Evolutionary conservation across 2,797 vertebrate species (phyloP).

Genomic region (Lemur catta): DNA sequence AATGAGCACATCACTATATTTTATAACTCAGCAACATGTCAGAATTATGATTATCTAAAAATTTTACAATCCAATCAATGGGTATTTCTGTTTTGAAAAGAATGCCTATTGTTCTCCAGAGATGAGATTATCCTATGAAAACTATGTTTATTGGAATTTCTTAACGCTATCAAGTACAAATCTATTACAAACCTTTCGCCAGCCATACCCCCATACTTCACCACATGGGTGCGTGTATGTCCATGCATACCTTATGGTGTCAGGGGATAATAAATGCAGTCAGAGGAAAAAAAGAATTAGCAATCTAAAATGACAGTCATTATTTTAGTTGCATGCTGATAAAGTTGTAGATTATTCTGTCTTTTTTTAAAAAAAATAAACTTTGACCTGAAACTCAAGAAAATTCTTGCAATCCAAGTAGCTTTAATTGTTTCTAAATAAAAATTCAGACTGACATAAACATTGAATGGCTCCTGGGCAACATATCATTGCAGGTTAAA

Average conservation of each 20-base stretch:
- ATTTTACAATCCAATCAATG: neutral
- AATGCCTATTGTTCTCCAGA: neutral
- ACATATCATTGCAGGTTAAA: slow-evolving; percentile 46
- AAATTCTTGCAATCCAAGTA: slow-evolving; percentile 51
- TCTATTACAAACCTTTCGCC: neutral
- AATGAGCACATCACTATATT: neutral
- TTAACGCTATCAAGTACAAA: neutral
- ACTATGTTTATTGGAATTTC: neutral
- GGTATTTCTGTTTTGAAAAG: neutral
- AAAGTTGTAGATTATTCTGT: slow-evolving; percentile 32
- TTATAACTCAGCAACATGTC: neutral
- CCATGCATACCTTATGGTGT: neutral
- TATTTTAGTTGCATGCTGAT: slow-evolving; percentile 25
- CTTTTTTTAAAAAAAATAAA: slow-evolving; percentile 37
- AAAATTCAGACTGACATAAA: slow-evolving; percentile 66
- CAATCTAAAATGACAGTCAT: neutral
- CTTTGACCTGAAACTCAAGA: slow-evolving; percentile 45
- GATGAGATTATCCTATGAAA: neutral
- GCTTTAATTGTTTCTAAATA: slow-evolving; percentile 75
- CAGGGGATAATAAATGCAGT: neutral
- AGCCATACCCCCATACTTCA: neutral
- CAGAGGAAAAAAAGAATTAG: neutral
- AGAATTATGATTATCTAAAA: neutral
- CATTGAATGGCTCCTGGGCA: slow-evolving; percentile 58
- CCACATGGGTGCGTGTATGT: neutral